phyloP scores from a whole-genome alignment of 2,797 vertebrate genomes.

The Oreonectes daqikongensis region DNA sequence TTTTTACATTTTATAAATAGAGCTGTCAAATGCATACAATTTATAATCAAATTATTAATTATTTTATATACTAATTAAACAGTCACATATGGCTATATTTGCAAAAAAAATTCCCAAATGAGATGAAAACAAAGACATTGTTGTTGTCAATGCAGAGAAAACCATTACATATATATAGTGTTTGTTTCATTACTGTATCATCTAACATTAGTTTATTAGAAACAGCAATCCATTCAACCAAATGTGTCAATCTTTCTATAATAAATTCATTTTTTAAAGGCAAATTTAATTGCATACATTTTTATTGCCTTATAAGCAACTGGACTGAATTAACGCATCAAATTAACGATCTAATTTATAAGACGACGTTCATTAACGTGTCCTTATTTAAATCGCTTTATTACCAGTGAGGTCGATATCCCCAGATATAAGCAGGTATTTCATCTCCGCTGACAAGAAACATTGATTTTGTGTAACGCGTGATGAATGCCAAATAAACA shows the following conservation, averaged over 20 bases:
- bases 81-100: background rate
- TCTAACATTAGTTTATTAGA: background rate
- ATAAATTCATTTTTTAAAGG: background rate
- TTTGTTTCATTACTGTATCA: background rate
- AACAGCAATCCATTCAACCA: background rate
- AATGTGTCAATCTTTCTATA: background rate
- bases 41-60: background rate
- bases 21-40: background rate
- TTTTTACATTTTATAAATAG: conserved; percentile 3
- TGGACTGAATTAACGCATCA: background rate
- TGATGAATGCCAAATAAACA: conserved; percentile 30
- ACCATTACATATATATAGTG: too few relatives aligned
- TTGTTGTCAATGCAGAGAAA: too few relatives aligned
- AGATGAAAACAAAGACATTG: too few relatives aligned
- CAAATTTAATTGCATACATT: background rate
- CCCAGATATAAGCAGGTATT: background rate
- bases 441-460: conserved; percentile 1
- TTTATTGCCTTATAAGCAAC: background rate
- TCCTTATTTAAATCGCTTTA: conserved; percentile 21
- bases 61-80: background rate
- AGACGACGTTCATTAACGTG: background rate
- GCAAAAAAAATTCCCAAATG: too few relatives aligned
- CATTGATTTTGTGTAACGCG: conserved; percentile 24
- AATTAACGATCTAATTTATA: background rate
- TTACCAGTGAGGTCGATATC: conserved; percentile 15